phyloP scores from a whole-genome alignment of 2,888 invertebrate genomes.

The Pachydiplax longipennis region DNA sequence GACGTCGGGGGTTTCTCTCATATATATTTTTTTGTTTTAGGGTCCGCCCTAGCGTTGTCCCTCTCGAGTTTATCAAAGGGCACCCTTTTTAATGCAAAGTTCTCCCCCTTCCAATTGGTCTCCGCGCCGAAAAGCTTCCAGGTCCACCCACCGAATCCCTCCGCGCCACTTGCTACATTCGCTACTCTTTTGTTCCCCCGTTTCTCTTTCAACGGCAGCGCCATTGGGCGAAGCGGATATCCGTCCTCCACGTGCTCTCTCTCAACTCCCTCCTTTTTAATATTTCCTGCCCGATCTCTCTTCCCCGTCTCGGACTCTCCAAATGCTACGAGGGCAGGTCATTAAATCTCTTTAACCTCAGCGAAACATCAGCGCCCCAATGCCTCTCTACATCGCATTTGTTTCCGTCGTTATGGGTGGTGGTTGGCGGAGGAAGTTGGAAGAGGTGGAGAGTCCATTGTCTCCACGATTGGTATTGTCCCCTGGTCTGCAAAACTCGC shows the following conservation, averaged over 20 bases:
- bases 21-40: not conserved
- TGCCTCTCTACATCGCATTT: not conserved
- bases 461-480: conserved; percentile 30
- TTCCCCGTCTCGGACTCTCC: conserved; percentile 21
- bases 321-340: conserved; percentile 23
- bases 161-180: conserved; percentile 30
- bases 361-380: conserved; percentile 17
- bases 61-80: conserved; percentile 8
- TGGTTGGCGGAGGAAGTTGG: conserved; percentile 23
- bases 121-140: not conserved
- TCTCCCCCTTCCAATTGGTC: not conserved
- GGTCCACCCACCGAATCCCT: conserved; percentile 1
- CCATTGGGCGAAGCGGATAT: conserved; percentile 31
- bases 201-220: not conserved
- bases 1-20: not conserved
- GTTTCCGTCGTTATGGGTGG: conserved; percentile 22
- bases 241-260: not conserved
- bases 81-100: not conserved
- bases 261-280: not conserved
- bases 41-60: not conserved
- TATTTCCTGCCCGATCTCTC: not conserved
- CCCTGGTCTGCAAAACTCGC: conserved; percentile 22
- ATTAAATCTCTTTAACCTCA: conserved; percentile 38
- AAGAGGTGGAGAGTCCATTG: conserved; percentile 1
- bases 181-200: conserved; percentile 22